Evolutionary conservation across 2,888 invertebrate genomes (phyloP).

Genomic region (Myathropa florea): DNA sequence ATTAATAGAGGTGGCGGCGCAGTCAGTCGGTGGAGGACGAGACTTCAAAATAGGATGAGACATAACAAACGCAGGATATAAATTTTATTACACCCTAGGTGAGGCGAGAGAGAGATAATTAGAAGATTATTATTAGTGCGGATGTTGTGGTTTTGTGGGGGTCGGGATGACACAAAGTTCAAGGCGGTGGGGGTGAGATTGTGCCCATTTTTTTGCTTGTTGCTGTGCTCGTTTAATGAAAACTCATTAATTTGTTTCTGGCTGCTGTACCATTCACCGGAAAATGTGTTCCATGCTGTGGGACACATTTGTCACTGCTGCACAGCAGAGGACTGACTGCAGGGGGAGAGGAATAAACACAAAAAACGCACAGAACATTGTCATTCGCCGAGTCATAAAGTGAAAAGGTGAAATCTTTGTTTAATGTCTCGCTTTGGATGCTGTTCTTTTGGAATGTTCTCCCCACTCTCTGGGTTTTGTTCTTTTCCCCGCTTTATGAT

Average conservation of each 20-base stretch:
- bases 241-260: neutral
- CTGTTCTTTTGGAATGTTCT: neutral
- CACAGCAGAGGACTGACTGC: neutral
- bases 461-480: neutral
- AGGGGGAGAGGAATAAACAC: neutral
- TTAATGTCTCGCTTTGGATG: constrained; percentile 29
- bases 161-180: neutral
- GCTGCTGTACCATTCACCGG: neutral
- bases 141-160: constrained; percentile 33
- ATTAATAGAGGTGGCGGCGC: neutral
- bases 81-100: constrained; percentile 31
- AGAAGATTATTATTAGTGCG: constrained; percentile 47
- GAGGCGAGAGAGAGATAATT: constrained; percentile 24
- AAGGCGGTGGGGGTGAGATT: neutral
- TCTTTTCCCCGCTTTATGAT: neutral
- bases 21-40: no score
- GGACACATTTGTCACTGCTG: neutral
- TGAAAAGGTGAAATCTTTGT: constrained; percentile 27
- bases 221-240: neutral
- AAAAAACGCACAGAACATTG: neutral
- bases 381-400: constrained; percentile 20
- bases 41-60: neutral
- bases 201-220: neutral
- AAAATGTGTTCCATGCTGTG: neutral
- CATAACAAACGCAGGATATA: constrained; percentile 30